Evolutionary conservation across 2,113 vertebrate species (phyloP).

Genomic region (Todiramphus saurophagus): DNA sequence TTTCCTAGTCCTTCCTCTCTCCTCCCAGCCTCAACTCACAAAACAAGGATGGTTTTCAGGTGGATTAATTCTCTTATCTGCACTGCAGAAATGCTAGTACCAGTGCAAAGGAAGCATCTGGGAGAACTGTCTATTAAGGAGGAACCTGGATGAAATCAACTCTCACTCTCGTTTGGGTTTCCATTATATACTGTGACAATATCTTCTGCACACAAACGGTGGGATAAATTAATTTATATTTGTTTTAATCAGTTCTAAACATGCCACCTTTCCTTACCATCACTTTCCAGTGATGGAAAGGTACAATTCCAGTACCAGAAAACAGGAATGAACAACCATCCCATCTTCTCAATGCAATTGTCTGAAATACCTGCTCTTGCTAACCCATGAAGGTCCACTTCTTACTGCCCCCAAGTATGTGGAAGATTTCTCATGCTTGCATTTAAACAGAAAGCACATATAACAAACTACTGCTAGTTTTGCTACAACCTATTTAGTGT

Average conservation of each 20-base stretch:
- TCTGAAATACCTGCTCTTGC: neutral
- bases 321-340: neutral
- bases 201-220: neutral
- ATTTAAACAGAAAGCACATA: neutral
- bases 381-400: neutral
- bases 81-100: neutral
- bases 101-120: neutral
- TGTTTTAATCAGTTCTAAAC: neutral
- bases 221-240: neutral
- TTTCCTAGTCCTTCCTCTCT: neutral
- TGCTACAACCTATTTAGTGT: neutral
- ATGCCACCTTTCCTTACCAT: neutral
- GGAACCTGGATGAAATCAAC: neutral
- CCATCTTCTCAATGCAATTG: neutral
- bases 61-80: neutral
- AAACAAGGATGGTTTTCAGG: neutral
- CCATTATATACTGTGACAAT: neutral
- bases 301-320: neutral
- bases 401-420: neutral
- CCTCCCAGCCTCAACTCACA: no score
- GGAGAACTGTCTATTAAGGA: neutral
- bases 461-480: neutral
- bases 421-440: neutral
- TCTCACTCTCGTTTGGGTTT: neutral
- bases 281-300: neutral